A percentile compares a stretch with the other conserved stretches of the same genome.
These are phyloP conservation scores for Chelonia mydas DNA, from an alignment of 2,797 vertebrate species.

Conservation along the genomic window DNA sequence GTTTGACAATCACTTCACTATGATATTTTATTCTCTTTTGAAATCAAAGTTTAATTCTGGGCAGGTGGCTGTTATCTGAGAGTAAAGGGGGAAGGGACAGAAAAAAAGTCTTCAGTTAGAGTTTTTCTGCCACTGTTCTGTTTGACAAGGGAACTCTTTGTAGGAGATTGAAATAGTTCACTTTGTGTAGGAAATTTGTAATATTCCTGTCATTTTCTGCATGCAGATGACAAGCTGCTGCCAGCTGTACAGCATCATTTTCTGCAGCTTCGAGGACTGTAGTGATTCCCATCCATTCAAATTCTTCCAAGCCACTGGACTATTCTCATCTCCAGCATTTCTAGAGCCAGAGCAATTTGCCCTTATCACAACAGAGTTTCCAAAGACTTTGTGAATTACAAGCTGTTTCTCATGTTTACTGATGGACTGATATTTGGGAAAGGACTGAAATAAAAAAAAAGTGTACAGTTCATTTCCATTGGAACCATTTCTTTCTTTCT, in stretches of 20 bases:
- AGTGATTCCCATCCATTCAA: conserved; percentile 68
- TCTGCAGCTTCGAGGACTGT: conserved; percentile 66
- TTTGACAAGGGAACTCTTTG: conserved; percentile 67
- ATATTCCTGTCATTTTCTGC: conserved; percentile 48
- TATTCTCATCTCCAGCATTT: conserved; percentile 66
- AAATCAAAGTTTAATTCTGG: conserved; percentile 70
- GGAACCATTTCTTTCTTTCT: conserved; percentile 43
- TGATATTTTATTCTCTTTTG: conserved; percentile 65
- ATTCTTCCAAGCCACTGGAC: conserved; percentile 74
- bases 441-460: conserved; percentile 56
- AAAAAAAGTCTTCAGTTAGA: not conserved
- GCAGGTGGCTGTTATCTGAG: conserved; percentile 59
- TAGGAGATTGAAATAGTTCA: conserved; percentile 73
- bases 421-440: conserved; percentile 79
- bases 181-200: conserved; percentile 58
- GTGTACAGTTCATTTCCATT: conserved; percentile 58
- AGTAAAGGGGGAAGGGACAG: not conserved
- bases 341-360: conserved; percentile 70
- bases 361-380: conserved; percentile 70
- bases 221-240: conserved; percentile 67
- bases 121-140: conserved; percentile 56
- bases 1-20: conserved; percentile 40
- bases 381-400: conserved; percentile 74
- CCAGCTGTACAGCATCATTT: conserved; percentile 56
- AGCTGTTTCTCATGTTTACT: conserved; percentile 81